These are phyloP conservation scores for Prosapia bicincta DNA, from an alignment of 2,888 invertebrate genomes.

Conservation along the genomic window DNA sequence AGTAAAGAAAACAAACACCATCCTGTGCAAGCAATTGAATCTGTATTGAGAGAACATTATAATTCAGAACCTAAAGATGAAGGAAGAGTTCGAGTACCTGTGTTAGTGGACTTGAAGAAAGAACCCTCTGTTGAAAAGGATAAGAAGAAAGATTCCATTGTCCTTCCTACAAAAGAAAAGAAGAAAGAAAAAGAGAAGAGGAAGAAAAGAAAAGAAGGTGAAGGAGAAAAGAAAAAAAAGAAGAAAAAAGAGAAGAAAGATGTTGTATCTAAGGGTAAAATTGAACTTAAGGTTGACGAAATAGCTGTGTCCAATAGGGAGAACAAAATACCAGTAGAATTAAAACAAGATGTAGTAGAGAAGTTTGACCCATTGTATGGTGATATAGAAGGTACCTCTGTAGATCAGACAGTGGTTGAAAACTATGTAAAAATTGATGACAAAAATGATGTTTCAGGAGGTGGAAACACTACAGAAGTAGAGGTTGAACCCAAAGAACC, in stretches of 20 bases:
- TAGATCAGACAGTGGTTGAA: constrained; percentile 57
- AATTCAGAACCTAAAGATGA: constrained; percentile 19
- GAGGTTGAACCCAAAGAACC: constrained; percentile 46
- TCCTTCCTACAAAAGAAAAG: constrained; percentile 41
- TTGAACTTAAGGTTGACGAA: constrained; percentile 12
- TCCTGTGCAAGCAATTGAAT: constrained; percentile 16
- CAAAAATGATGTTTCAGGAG: constrained; percentile 39
- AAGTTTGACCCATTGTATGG: constrained; percentile 44
- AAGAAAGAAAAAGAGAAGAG: constrained; percentile 42
- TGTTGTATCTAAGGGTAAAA: constrained; percentile 11
- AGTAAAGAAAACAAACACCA: constrained; percentile 27
- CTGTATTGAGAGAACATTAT: constrained; percentile 11
- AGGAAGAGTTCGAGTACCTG: constrained; percentile 19
- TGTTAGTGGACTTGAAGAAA: constrained; percentile 32
- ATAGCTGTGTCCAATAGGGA: constrained; percentile 30
- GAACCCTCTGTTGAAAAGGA: constrained; percentile 36
- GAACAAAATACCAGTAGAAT: constrained; percentile 38
- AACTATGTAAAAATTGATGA: constrained; percentile 51
- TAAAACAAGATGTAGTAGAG: constrained; percentile 39
- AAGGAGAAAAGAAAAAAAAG: constrained; percentile 35
- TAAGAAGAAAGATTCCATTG: constrained; percentile 36
- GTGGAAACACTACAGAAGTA: constrained; percentile 42
- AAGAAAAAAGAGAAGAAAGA: constrained; percentile 33
- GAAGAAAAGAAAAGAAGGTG: constrained; percentile 40
- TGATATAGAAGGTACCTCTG: constrained; percentile 46